These are phyloP conservation scores for Emydocephalus ijimae DNA, from an alignment of 2,113 vertebrate genomes.

Conservation along the genomic window DNA sequence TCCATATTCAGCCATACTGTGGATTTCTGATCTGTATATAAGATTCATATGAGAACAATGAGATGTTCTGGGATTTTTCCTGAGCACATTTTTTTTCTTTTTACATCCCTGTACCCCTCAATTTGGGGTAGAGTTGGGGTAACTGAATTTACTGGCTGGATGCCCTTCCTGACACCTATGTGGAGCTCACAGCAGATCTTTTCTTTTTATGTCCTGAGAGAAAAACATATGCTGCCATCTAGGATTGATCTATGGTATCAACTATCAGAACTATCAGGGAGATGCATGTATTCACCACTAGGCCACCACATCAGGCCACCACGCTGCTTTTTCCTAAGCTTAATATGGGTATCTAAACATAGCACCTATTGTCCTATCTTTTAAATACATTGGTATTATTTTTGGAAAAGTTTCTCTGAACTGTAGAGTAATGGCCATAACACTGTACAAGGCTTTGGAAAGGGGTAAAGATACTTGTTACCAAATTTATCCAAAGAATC, in stretches of 20 bases:
- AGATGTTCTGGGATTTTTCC: neutral
- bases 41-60: neutral
- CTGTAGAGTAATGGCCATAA: neutral
- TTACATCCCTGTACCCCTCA: neutral
- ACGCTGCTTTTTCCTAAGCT: neutral
- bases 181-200: neutral
- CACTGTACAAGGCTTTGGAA: neutral
- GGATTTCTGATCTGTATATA: neutral
- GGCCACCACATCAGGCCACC: neutral
- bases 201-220: neutral
- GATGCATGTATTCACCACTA: neutral
- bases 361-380: neutral
- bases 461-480: neutral
- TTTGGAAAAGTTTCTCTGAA: neutral
- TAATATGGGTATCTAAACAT: neutral
- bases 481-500: slow-evolving; percentile 41
- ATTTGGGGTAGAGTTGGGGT: neutral
- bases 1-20: neutral
- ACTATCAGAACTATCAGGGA: neutral
- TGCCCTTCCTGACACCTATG: neutral
- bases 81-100: neutral
- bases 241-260: neutral
- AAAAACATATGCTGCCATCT: neutral
- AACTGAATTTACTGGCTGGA: neutral
- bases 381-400: neutral